These are phyloP conservation scores for Patiria miniata DNA, from an alignment of 35 echinoderm and acorn worm species.

Conservation along the genomic window DNA sequence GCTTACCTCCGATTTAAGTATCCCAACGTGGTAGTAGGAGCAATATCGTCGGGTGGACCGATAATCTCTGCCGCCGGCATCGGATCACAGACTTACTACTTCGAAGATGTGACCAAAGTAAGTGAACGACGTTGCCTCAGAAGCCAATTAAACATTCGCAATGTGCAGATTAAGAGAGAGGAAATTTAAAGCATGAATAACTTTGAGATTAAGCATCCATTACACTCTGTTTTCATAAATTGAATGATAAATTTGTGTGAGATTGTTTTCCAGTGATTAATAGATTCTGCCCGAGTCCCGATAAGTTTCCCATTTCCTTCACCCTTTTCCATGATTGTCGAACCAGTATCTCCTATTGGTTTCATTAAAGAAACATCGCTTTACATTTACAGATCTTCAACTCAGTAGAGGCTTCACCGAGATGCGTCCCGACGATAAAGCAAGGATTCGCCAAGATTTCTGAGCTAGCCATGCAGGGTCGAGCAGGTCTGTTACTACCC, in stretches of 20 bases:
- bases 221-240: no score
- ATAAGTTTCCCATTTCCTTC: no score
- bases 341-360: no score
- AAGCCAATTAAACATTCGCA: no score
- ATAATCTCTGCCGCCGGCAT: conserved; percentile 65
- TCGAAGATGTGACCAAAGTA: conserved; percentile 87
- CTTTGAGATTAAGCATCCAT: no score
- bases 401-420: not conserved
- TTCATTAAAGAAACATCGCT: no score
- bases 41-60: conserved; percentile 85
- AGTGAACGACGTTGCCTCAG: not conserved
- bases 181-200: no score
- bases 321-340: no score
- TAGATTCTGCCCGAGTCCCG: no score
- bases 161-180: no score
- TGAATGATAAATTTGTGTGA: no score
- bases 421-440: conserved; percentile 59
- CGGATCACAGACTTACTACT: conserved; percentile 71
- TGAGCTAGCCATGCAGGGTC: conserved; percentile 49
- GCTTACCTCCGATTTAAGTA: conserved; percentile 96
- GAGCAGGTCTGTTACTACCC: conserved; percentile 34
- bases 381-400: not conserved
- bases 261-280: no score
- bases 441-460: conserved; percentile 53
- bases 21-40: conserved; percentile 73